These are phyloP conservation scores for Thripadectes ignobilis DNA, from an alignment of 2,797 vertebrate genomes.

Conservation along the genomic window DNA sequence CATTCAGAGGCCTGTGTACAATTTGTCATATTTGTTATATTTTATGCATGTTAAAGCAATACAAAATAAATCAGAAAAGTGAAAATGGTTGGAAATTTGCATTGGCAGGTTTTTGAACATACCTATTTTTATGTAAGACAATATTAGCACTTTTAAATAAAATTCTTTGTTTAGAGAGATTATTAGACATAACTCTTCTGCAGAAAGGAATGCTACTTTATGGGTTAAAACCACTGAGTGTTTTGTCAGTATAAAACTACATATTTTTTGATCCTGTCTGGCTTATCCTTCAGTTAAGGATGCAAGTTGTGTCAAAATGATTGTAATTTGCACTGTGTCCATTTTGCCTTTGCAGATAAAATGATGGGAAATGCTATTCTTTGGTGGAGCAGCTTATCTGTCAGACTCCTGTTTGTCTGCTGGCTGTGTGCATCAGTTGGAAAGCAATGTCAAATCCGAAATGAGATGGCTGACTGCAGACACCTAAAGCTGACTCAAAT, in stretches of 20 bases:
- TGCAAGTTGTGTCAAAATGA: background rate
- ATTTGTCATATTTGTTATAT: background rate
- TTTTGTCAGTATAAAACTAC: background rate
- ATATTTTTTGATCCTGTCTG: background rate
- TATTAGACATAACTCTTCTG: background rate
- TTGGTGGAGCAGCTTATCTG: background rate
- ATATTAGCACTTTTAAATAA: background rate
- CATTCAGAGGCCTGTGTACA: background rate
- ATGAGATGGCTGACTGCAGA: slow-evolving; percentile 86
- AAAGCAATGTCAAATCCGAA: slow-evolving; percentile 71
- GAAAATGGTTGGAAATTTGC: background rate
- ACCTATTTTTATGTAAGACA: background rate
- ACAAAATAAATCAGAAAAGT: background rate
- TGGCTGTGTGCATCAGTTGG: background rate
- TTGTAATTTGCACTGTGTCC: background rate
- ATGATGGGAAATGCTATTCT: background rate
- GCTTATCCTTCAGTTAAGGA: background rate
- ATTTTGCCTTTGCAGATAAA: slow-evolving; percentile 39
- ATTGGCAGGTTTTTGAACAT: background rate
- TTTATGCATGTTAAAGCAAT: background rate
- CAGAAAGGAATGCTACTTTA: background rate
- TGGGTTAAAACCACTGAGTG: background rate
- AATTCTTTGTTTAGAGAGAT: background rate
- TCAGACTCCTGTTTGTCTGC: slow-evolving; percentile 3
- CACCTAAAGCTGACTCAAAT: slow-evolving; percentile 83